Evolutionary conservation across 2,888 invertebrate species (phyloP).

Genomic region (Orthosia gracilis): DNA sequence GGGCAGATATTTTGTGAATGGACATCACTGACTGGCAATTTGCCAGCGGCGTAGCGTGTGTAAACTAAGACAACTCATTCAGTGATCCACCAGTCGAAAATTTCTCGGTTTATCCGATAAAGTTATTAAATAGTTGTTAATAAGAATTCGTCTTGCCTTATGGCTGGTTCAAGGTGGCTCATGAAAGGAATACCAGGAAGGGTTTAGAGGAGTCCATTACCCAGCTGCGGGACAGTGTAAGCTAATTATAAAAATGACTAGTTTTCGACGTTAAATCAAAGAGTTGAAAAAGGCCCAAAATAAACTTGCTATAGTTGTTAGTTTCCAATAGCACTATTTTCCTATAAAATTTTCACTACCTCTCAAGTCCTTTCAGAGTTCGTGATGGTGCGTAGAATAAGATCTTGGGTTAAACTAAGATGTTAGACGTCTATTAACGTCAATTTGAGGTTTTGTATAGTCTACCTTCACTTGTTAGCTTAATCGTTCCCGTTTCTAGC

Average conservation of each 20-base stretch:
- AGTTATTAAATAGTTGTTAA: too few relatives aligned
- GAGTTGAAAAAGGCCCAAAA: neutral
- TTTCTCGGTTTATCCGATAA: neutral
- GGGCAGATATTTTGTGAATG: conserved; percentile 39
- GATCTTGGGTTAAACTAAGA: conserved; percentile 53
- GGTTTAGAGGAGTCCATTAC: too few relatives aligned
- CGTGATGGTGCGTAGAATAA: conserved; percentile 45
- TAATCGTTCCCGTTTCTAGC: conserved; percentile 58
- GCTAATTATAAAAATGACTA: too few relatives aligned
- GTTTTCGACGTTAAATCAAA: too few relatives aligned
- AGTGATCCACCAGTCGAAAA: neutral
- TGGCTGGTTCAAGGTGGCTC: too few relatives aligned
- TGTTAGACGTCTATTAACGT: conserved; percentile 64
- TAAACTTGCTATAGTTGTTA: neutral
- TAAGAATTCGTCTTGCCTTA: too few relatives aligned
- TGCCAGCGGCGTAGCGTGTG: conserved; percentile 5
- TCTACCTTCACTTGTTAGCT: conserved; percentile 61
- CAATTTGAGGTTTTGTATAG: conserved; percentile 56
- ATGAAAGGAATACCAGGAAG: too few relatives aligned
- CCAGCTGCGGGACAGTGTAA: too few relatives aligned
- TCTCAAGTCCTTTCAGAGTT: conserved; percentile 22
- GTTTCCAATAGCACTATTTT: neutral
- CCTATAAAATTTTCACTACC: conserved; percentile 20
- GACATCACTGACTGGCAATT: conserved; percentile 11
- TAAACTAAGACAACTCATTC: neutral